A percentile compares a stretch with the other conserved stretches of the same genome.
These are phyloP conservation scores for Willisornis vidua DNA, from an alignment of 2,113 vertebrate species.

Conservation along the genomic window DNA sequence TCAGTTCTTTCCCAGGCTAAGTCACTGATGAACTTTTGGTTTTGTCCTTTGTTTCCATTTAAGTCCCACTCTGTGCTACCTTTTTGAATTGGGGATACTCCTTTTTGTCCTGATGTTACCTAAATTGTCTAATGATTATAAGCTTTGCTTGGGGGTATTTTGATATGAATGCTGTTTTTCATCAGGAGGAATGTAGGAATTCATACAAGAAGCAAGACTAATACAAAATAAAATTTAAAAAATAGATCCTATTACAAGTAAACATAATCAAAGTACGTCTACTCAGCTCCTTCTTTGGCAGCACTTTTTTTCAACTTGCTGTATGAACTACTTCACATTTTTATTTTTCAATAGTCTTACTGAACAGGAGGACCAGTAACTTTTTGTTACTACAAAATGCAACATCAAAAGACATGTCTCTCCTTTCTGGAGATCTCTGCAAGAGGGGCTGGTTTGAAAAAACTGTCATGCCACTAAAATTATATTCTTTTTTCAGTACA, in stretches of 20 bases:
- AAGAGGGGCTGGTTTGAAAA: not conserved
- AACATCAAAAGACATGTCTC: not conserved
- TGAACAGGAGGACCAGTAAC: not conserved
- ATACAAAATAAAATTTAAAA: not conserved
- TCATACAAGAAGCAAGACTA: not conserved
- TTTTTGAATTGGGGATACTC: not conserved
- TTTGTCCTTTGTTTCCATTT: not conserved
- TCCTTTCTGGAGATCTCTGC: not conserved
- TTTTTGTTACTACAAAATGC: not conserved
- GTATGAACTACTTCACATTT: not conserved
- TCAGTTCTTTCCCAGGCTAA: not conserved
- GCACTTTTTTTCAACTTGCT: not conserved
- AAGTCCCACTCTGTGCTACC: not conserved
- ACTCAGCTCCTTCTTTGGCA: not conserved
- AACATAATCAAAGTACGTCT: not conserved
- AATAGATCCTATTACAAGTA: not conserved
- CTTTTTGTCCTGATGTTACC: not conserved
- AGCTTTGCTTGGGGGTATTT: not conserved
- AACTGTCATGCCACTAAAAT: not conserved
- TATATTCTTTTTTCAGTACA: not conserved
- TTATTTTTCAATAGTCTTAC: not conserved
- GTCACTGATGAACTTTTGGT: not conserved
- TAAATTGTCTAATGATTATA: not conserved
- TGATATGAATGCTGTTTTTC: not conserved
- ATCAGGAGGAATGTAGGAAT: not conserved